phyloP scores from a whole-genome alignment of 1,140 invertebrate genomes.

The Nautilus pompilius region DNA sequence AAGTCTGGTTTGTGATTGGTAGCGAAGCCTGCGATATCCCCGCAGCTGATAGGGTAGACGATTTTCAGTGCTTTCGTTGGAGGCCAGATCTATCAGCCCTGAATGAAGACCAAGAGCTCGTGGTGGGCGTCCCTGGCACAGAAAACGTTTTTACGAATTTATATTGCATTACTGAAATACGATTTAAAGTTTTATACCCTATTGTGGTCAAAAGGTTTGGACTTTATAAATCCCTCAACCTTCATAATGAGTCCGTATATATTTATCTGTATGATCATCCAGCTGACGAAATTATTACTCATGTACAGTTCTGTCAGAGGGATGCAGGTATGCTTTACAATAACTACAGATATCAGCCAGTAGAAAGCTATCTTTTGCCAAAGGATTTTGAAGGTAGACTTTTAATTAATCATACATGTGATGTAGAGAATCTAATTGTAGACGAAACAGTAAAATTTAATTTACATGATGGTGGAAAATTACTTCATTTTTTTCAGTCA shows the following conservation, averaged over 20 bases:
- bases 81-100: neutral
- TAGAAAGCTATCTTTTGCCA: conserved; percentile 7
- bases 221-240: neutral
- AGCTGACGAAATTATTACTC: conserved; percentile 4
- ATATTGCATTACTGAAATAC: neutral
- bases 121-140: neutral
- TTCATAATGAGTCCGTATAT: neutral
- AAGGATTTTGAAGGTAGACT: conserved; percentile 17
- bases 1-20: conserved; percentile 12
- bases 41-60: conserved; percentile 5
- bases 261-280: conserved; percentile 7
- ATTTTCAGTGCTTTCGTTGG: conserved; percentile 7
- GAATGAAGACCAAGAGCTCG: neutral
- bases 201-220: conserved; percentile 12
- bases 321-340: neutral
- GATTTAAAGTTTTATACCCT: conserved; percentile 10
- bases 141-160: neutral
- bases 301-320: neutral
- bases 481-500: too few species aligned
- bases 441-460: too few species aligned
- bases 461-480: too few species aligned
- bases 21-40: conserved; percentile 11
- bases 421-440: too few species aligned
- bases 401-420: too few species aligned
- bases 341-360: conserved; percentile 8